phyloP scores from a whole-genome alignment of 1,140 invertebrate genomes.

The Muscidifurax raptorellus region DNA sequence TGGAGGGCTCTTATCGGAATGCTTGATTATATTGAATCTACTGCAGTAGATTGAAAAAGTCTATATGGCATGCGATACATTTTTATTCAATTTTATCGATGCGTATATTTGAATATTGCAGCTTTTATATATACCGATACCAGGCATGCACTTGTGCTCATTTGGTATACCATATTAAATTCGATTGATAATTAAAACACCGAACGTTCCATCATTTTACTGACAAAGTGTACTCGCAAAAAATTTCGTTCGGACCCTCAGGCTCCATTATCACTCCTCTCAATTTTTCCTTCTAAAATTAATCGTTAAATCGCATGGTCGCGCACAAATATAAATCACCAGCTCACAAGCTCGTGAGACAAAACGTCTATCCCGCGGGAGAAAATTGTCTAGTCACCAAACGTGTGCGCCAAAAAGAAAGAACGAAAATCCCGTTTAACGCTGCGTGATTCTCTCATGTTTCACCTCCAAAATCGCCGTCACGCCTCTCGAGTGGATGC shows the following conservation, averaged over 20 bases:
- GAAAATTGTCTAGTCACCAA: constrained; percentile 14
- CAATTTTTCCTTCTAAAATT: constrained; percentile 1
- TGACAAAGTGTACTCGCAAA: too few species aligned
- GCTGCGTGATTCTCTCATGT: constrained; percentile 11
- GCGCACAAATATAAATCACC: constrained; percentile 22
- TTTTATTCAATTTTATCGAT: too few species aligned
- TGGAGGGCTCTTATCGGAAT: neutral
- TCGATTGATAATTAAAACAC: too few species aligned
- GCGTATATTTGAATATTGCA: too few species aligned
- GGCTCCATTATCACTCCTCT: too few species aligned
- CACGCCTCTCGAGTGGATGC: constrained; percentile 57
- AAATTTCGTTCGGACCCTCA: too few species aligned
- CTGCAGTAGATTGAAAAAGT: neutral
- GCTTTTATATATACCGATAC: too few species aligned
- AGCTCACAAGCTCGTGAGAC: neutral
- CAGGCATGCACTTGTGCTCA: too few species aligned
- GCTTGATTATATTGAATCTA: too few species aligned
- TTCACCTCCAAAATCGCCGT: constrained; percentile 33
- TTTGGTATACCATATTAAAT: too few species aligned
- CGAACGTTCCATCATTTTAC: too few species aligned
- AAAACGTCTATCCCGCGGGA: neutral
- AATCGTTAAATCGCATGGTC: constrained; percentile 19
- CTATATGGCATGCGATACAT: neutral
- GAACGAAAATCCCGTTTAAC: neutral
- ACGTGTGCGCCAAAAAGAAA: constrained; percentile 4